A percentile compares a stretch with the other conserved stretches of the same genome.
These are phyloP conservation scores for Ivindomyrus marchei DNA, from an alignment of 2,113 vertebrate species.

Conservation along the genomic window DNA sequence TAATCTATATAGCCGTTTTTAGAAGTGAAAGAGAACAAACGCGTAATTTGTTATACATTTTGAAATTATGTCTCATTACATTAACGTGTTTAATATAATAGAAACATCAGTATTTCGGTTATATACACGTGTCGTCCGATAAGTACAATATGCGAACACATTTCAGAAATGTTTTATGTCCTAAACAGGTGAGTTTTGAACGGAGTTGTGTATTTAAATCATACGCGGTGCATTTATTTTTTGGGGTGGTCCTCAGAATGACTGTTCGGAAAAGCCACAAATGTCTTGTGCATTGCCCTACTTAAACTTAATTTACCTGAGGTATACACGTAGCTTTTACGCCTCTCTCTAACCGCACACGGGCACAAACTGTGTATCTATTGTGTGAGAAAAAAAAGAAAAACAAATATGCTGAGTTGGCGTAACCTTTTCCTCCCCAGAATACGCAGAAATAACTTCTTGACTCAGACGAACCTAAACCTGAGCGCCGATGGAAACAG, in stretches of 20 bases:
- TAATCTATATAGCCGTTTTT: neutral
- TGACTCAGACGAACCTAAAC: conserved; percentile 46
- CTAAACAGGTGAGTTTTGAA: neutral
- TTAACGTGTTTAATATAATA: neutral
- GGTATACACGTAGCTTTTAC: neutral
- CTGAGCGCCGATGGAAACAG: conserved; percentile 53
- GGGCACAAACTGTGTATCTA: neutral
- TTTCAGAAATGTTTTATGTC: neutral
- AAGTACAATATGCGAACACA: neutral
- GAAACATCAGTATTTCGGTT: neutral
- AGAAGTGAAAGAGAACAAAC: neutral
- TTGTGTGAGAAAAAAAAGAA: conserved; percentile 26
- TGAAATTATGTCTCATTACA: neutral
- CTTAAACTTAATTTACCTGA: conserved; percentile 6
- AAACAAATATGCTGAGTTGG: conserved; percentile 42
- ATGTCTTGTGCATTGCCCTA: conserved; percentile 13
- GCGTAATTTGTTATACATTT: neutral
- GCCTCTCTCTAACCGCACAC: conserved; percentile 7
- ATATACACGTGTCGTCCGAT: neutral
- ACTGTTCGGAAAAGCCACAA: neutral
- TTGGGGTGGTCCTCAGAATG: neutral
- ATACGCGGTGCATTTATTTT: neutral
- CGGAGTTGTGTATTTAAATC: neutral
- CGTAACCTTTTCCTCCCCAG: conserved; percentile 33
- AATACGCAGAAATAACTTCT: conserved; percentile 33